Evolutionary conservation across 2,797 vertebrate genomes (phyloP), one percentile per base, ranked within the genome.

Genomic region (Toxotes lorentzi): DNA sequence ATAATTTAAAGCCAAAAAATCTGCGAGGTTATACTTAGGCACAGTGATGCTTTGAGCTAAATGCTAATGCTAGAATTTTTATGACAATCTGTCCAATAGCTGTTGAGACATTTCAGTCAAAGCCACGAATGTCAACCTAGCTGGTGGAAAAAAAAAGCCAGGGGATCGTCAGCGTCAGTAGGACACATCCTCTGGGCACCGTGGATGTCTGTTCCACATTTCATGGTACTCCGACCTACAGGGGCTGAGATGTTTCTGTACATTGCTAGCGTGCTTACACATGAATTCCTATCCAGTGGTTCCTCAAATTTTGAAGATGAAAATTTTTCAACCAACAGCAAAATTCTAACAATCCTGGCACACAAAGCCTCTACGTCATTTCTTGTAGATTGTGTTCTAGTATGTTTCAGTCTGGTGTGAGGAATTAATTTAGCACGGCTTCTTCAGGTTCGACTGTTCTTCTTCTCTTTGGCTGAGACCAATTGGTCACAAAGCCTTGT

Each of bases 401-500:
- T 78, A 64, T 63, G 88, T 87, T 78, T 79, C 5, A 12, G 71
- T 75, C 63, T 75, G 5, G 30, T 47, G 54, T 70, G 60, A 70
- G 51, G 35, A 81, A 83, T 81, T 65, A 2, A 85, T 85, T 84
- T 59, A 32, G 30, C 60, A 76, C 2, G 16, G 53, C 69, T 48
- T 68, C 50, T 66, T 82, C 21, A 21, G 64, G 43, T 60, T 71
- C 30, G 27, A 71, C 11, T 76, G 64, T 65, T 76, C 50, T 66
- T 74, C 61, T 67, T 69, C 67, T 65, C 57, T 62, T 4, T 34
- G 34, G 17, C 78, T 76, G 32, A 82, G 73, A 60, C 21, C 53
- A 64, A 71, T 81, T 81, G 32, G 79, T 83, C 80, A 81, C 69
- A 81, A 71, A 73, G 40, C 40, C 60, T 47, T 32, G 56, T 38